Evolutionary conservation across 2,888 invertebrate species (phyloP).

Genomic region (Melikaiella ostensackeni): DNA sequence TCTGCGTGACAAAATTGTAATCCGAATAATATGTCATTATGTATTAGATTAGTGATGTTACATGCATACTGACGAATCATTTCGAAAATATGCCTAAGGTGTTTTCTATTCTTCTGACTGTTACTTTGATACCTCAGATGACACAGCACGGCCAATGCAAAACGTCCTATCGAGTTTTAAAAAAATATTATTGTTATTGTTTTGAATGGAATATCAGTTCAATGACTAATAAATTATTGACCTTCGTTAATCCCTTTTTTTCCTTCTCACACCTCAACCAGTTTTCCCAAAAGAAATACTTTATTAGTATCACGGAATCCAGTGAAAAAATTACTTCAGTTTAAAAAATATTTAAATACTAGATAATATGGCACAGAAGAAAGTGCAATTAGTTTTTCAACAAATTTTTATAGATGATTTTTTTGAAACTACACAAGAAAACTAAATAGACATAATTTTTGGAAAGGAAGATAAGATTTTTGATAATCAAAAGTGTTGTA

Average conservation of each 20-base stretch:
- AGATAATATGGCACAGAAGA: neutral
- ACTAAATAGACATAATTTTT: neutral
- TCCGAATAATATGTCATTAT: constrained; percentile 66
- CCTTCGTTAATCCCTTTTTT: constrained; percentile 62
- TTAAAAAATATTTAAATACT: neutral
- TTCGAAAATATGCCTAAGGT: constrained; percentile 56
- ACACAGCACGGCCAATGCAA: constrained; percentile 59
- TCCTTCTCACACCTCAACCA: constrained; percentile 2
- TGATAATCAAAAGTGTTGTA: neutral
- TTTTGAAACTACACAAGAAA: neutral
- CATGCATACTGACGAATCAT: constrained; percentile 50
- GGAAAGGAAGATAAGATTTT: neutral
- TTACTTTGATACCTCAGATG: constrained; percentile 73
- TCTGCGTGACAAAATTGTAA: constrained; percentile 62
- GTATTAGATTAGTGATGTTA: constrained; percentile 62
- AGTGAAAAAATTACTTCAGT: neutral
- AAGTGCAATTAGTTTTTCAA: neutral
- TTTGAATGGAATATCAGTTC: constrained; percentile 71
- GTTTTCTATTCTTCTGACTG: constrained; percentile 72
- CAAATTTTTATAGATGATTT: neutral
- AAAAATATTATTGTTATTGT: constrained; percentile 70
- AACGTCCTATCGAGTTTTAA: constrained; percentile 64
- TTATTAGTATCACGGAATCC: neutral
- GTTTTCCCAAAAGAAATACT: neutral
- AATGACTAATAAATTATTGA: constrained; percentile 71